A percentile compares a stretch with the other conserved stretches of the same genome.
phyloP scores from a whole-genome alignment of 2,113 vertebrate genomes.

The Microcebus tavaratra region DNA sequence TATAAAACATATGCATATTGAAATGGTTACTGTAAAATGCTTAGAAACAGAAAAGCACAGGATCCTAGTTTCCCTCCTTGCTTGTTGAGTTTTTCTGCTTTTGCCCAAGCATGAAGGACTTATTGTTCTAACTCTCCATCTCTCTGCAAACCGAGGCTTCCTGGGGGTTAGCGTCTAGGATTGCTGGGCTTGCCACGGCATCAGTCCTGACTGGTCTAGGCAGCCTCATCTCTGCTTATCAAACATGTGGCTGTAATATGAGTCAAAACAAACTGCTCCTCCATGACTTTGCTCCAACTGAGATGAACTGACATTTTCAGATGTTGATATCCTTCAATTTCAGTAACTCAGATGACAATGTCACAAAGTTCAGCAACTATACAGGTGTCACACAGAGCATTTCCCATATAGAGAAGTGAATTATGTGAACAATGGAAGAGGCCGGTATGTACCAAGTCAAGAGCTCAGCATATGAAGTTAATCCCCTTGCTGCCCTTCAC shows the following conservation, averaged over 20 bases:
- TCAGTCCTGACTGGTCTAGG: not conserved
- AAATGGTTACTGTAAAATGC: constrained; percentile 26
- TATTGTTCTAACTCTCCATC: constrained; percentile 11
- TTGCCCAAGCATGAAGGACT: constrained; percentile 24
- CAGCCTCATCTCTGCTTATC: constrained; percentile 47
- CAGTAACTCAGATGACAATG: constrained; percentile 24
- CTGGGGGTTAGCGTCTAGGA: not conserved
- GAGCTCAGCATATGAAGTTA: constrained; percentile 54
- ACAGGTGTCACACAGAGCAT: not conserved
- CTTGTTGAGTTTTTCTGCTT: constrained; percentile 20
- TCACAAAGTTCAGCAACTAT: constrained; percentile 49
- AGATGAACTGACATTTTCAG: constrained; percentile 67
- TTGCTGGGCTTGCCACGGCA: not conserved
- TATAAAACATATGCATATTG: not conserved
- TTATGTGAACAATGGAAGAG: constrained; percentile 61
- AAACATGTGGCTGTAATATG: constrained; percentile 50
- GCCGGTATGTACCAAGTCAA: constrained; percentile 59
- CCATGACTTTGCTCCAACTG: constrained; percentile 19
- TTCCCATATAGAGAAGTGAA: not conserved
- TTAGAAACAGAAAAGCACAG: constrained; percentile 8
- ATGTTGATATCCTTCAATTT: constrained; percentile 42
- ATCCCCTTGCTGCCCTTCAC: constrained; percentile 62
- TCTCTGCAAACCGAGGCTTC: constrained; percentile 25
- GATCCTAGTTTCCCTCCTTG: constrained; percentile 26
- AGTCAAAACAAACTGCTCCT: constrained; percentile 66